Evolutionary conservation across 1,140 invertebrate genomes (phyloP), one percentile per base, ranked within the genome.

Genomic region (Neelides sp.): DNA sequence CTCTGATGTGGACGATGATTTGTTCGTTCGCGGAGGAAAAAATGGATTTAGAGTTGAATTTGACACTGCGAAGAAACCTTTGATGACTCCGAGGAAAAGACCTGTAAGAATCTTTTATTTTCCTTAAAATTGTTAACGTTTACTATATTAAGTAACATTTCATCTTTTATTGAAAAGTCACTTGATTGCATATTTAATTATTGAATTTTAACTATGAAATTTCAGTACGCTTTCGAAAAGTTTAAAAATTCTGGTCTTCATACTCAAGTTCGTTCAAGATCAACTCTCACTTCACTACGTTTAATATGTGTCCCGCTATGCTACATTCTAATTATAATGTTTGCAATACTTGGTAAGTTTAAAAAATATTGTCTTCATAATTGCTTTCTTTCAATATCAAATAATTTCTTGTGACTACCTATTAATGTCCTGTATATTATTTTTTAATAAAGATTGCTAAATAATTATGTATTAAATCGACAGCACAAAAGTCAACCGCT

Each of bases 1-100:
- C 17, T 50, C 44, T 52, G 80, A 83, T 65, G 74, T 82, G 3
- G 82, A 83, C 61, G 81, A 83, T 64, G 78, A 80, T 63, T 81
- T 84, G 13, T 83, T 84, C 60, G 81, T 83, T 53, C 70, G 79
- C 54, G 78, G 79, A 8, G 55, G 52, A 1, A 74, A 75, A 66
- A 76, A 72, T 61, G 72, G 74, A 28, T 73, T 67, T 50, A 69
- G 71, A 56, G 44, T 72, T n/a, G 70, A 81, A 68, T 49, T 39
- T 10, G 77, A 78, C 58, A 77, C 76, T 3, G 73, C 81, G n/a
- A 83, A 83, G 64, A 71, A 78, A 48, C 81, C 80, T 1, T 59
- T 84, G 7, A 84, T 84, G 80, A 77, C 80, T 5, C 80, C 80
- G 8, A 69, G 79, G 48, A 72, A 74, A 57, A 78, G 55, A 52